A percentile compares a stretch with the other conserved stretches of the same genome.
Evolutionary conservation across 2,888 invertebrate genomes (phyloP).

Genomic region (Acanthoscelides obtectus): DNA sequence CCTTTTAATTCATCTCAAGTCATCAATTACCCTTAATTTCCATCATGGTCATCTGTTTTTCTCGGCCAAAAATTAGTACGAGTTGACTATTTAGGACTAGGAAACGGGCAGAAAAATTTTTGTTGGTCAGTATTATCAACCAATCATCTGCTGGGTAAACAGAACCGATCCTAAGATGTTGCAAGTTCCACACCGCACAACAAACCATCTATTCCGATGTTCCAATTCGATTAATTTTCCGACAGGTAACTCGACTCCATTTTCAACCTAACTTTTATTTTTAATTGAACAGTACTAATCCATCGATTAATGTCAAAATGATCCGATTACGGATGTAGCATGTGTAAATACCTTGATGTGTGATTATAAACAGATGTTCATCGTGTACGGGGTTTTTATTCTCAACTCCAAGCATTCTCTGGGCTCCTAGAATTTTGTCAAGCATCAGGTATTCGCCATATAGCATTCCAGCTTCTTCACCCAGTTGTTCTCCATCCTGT

Average conservation of each 20-base stretch:
- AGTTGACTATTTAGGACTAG: too few relatives aligned
- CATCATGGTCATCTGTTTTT: too few relatives aligned
- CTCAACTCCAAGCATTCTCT: conserved; percentile 73
- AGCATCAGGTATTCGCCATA: conserved; percentile 89
- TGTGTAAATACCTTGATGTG: conserved; percentile 80
- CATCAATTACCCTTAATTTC: too few relatives aligned
- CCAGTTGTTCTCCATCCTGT: conserved; percentile 56
- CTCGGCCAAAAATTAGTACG: too few relatives aligned
- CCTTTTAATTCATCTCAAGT: too few relatives aligned
- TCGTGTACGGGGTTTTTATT: conserved; percentile 81
- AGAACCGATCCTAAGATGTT: too few relatives aligned
- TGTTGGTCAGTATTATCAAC: too few relatives aligned
- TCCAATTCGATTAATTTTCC: background rate
- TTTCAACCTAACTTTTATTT: background rate
- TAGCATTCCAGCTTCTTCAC: conserved; percentile 73
- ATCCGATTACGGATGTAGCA: background rate
- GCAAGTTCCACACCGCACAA: too few relatives aligned
- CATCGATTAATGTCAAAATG: background rate
- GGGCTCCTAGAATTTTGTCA: conserved; percentile 78
- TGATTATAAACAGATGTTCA: conserved; percentile 95
- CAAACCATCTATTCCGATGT: too few relatives aligned
- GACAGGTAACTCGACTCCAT: background rate
- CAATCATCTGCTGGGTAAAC: too few relatives aligned
- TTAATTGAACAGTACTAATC: conserved; percentile 1
- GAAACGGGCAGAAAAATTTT: too few relatives aligned